Evolutionary conservation across 2,888 invertebrate species (phyloP).

Genomic region (Sisyra terminalis): DNA sequence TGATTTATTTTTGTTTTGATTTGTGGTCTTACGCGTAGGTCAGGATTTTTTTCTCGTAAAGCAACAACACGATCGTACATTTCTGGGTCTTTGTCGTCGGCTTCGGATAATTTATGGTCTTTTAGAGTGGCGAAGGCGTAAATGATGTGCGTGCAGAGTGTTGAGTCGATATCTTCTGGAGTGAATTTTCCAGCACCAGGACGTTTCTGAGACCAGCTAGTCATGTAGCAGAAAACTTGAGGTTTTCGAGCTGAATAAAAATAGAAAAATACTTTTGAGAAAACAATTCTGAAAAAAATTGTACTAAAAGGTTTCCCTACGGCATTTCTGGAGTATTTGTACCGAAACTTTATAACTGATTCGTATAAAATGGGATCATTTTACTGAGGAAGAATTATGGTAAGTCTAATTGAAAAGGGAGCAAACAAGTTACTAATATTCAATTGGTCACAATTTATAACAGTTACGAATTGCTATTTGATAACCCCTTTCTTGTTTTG

Average conservation of each 20-base stretch:
- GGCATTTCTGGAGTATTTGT: too few relatives aligned
- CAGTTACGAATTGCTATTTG: too few relatives aligned
- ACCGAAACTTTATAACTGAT: too few relatives aligned
- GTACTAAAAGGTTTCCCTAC: too few relatives aligned
- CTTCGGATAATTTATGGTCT: slow-evolving; percentile 66
- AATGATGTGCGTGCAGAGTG: slow-evolving; percentile 84
- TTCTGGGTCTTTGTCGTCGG: slow-evolving; percentile 65
- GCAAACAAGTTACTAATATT: too few relatives aligned
- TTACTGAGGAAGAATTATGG: too few relatives aligned
- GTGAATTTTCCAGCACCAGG: slow-evolving; percentile 76
- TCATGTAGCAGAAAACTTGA: slow-evolving; percentile 86
- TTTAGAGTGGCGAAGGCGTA: slow-evolving; percentile 89
- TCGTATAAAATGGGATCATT: too few relatives aligned
- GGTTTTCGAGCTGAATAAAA: slow-evolving; percentile 53
- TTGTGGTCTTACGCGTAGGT: slow-evolving; percentile 47
- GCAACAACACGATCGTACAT: slow-evolving; percentile 76
- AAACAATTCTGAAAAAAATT: too few relatives aligned
- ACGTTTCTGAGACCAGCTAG: slow-evolving; percentile 90
- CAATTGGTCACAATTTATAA: too few relatives aligned
- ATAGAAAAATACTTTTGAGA: slow-evolving; percentile 8
- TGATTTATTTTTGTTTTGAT: neutral
- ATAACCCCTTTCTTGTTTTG: too few relatives aligned
- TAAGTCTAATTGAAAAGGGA: too few relatives aligned
- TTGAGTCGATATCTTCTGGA: slow-evolving; percentile 77
- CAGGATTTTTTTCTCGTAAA: slow-evolving; percentile 74